Percentiles rank a stretch among this genome's conserved stretches.
These are phyloP conservation scores for Eristalis arbustorum DNA, from an alignment of 2,888 invertebrate species.

Conservation along the genomic window DNA sequence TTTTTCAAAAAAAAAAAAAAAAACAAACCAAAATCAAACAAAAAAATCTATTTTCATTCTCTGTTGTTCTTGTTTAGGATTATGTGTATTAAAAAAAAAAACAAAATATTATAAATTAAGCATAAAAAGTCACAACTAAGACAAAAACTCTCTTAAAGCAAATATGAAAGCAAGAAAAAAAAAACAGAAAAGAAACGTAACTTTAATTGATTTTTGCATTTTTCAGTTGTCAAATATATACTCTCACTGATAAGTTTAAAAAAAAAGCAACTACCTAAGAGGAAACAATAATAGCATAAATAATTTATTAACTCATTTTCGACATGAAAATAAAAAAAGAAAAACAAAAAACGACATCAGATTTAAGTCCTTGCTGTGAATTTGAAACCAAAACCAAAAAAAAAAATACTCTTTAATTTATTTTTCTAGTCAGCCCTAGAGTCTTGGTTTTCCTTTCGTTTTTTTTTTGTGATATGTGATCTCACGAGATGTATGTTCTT, in stretches of 20 bases:
- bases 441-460: constrained; percentile 16
- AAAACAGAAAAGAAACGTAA: not conserved
- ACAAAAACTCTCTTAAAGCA: constrained; percentile 60
- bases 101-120: constrained; percentile 26
- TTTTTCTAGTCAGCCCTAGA: constrained; percentile 60
- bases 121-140: constrained; percentile 27
- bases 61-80: constrained; percentile 77
- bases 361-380: constrained; percentile 72
- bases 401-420: constrained; percentile 33
- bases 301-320: constrained; percentile 58
- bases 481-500: constrained; percentile 54
- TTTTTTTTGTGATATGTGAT: constrained; percentile 53
- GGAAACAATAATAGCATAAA: constrained; percentile 65
- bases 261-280: constrained; percentile 61
- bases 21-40: constrained; percentile 30
- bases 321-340: constrained; percentile 10
- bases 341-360: constrained; percentile 40
- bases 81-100: constrained; percentile 68
- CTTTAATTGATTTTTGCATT: constrained; percentile 44
- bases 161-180: not conserved
- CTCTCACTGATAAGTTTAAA: constrained; percentile 52
- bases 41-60: constrained; percentile 73
- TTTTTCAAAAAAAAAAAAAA: constrained; percentile 68
- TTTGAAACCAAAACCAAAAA: constrained; percentile 50
- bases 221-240: constrained; percentile 37